These are phyloP conservation scores for Chlorops oryzae DNA, from an alignment of 1,140 invertebrate species.

Conservation along the genomic window DNA sequence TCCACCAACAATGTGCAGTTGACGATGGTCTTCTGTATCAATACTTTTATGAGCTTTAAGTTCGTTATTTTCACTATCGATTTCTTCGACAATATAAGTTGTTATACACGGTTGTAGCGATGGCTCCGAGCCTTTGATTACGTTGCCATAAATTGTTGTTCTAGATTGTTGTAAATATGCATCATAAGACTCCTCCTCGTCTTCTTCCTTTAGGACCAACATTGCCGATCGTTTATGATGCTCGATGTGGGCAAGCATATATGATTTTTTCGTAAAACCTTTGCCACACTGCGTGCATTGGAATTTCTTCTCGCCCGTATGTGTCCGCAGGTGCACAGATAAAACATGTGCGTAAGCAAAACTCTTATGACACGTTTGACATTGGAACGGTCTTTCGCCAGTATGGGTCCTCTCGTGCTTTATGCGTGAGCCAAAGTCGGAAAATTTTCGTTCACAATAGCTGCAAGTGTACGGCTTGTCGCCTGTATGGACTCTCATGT, in stretches of 20 bases:
- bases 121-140: no score
- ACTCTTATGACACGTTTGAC: constrained; percentile 62
- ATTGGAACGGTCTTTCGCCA: constrained; percentile 68
- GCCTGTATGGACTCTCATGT: constrained; percentile 44
- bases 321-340: constrained; percentile 56
- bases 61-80: no score
- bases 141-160: no score
- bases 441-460: constrained; percentile 63
- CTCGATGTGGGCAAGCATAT: constrained; percentile 37
- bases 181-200: no score
- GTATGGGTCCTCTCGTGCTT: constrained; percentile 68
- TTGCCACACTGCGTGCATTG: constrained; percentile 40
- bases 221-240: constrained; percentile 21
- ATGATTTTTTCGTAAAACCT: constrained; percentile 43
- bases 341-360: constrained; percentile 63
- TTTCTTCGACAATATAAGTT: no score
- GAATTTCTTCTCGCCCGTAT: constrained; percentile 61
- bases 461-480: constrained; percentile 62
- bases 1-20: no score
- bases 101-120: no score
- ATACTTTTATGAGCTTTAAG: no score
- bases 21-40: no score
- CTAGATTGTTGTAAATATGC: no score
- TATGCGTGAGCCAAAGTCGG: constrained; percentile 56
- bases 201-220: no score